A percentile compares a stretch with the other conserved stretches of the same genome.
phyloP scores from a whole-genome alignment of 1,140 invertebrate species.

The Parapsyche elsis region DNA sequence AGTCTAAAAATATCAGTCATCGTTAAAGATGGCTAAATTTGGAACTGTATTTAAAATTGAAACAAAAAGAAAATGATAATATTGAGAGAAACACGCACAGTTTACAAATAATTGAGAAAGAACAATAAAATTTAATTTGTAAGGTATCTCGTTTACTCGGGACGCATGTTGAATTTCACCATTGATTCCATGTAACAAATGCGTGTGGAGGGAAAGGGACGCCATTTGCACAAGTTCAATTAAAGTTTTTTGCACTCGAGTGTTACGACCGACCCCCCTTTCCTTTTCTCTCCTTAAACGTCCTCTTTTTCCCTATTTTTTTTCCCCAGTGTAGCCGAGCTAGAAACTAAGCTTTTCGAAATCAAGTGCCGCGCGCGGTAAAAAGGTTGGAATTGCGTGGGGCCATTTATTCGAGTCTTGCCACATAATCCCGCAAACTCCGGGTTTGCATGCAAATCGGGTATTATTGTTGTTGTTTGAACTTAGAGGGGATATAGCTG shows the following conservation, averaged over 20 bases:
- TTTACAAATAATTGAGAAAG: no score
- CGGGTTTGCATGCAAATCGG: conserved; percentile 50
- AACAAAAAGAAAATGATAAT: no score
- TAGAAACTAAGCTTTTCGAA: conserved; percentile 29
- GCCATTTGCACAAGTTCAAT: conserved; percentile 22
- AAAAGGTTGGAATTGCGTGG: conserved; percentile 45
- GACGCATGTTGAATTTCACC: conserved; percentile 2
- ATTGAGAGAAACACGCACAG: no score
- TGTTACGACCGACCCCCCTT: background rate
- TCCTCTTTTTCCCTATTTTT: background rate
- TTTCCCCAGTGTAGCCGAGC: background rate
- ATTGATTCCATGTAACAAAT: background rate
- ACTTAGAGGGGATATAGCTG: conserved; percentile 23
- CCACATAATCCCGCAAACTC: conserved; percentile 49
- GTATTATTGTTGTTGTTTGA: conserved; percentile 52
- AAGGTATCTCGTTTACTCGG: background rate
- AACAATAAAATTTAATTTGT: no score
- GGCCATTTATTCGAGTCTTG: conserved; percentile 49
- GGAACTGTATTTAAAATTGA: no score
- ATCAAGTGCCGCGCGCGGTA: conserved; percentile 40
- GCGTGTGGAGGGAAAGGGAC: background rate
- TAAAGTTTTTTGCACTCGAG: conserved; percentile 17
- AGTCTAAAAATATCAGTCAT: no score
- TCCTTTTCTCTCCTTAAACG: background rate
- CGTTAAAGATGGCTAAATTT: no score